Evolutionary conservation across 2,797 vertebrate genomes (phyloP).

Genomic region (Pseudochromis fuscus): DNA sequence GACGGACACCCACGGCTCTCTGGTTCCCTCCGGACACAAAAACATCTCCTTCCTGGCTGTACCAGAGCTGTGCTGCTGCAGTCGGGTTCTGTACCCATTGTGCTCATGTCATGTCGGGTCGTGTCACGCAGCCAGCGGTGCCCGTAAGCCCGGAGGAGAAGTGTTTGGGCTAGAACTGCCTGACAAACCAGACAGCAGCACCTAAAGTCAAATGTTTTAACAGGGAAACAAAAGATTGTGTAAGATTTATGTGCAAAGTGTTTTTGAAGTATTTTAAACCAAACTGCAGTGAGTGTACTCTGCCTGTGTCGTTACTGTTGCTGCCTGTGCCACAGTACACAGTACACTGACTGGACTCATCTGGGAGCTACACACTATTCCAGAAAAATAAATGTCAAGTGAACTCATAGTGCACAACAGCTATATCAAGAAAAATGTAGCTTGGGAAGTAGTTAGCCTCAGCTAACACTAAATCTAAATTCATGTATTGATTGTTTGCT

Average conservation of each 20-base stretch:
- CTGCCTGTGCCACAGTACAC: too few species aligned
- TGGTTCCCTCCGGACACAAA: slow-evolving; percentile 54
- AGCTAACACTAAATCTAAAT: neutral
- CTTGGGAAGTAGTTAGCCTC: neutral
- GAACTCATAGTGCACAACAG: neutral
- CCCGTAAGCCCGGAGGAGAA: slow-evolving; percentile 3
- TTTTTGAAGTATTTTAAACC: too few species aligned
- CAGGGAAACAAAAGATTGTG: neutral
- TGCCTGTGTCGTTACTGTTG: neutral
- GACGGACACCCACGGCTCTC: slow-evolving; percentile 70
- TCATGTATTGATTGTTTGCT: neutral
- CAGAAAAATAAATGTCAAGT: neutral
- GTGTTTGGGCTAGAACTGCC: neutral
- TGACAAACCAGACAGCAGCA: neutral
- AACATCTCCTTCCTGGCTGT: slow-evolving; percentile 50
- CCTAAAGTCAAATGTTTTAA: neutral
- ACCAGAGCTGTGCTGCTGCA: slow-evolving; percentile 34
- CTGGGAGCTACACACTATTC: neutral
- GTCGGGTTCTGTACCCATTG: slow-evolving; percentile 53
- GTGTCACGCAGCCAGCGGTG: slow-evolving; percentile 42
- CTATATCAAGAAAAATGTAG: too few species aligned
- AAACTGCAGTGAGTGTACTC: too few species aligned
- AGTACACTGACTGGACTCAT: too few species aligned
- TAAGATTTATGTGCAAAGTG: too few species aligned
- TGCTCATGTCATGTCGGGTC: slow-evolving; percentile 55